Evolutionary conservation across 2,888 invertebrate genomes (phyloP), one percentile per base, ranked within the genome.

Genomic region (Glyphotaelius pellucidus): DNA sequence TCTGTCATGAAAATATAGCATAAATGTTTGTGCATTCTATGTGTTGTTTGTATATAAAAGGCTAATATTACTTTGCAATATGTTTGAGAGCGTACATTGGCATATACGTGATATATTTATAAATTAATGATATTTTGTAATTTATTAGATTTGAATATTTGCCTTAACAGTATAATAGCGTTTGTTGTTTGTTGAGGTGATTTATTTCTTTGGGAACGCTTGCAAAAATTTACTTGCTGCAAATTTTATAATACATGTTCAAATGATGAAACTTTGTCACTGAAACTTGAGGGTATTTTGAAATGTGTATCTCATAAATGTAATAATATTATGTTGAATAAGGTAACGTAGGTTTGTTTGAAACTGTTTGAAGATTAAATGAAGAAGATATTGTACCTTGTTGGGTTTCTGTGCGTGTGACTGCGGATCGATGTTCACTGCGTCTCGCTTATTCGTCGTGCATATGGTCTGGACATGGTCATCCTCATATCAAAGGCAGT

Each of bases 161-260:
- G 88, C 88, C 88, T 89, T 89, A 89, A 79, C 38, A 79, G 88
- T 80, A 80, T 25, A 52, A 89, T 89, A 89, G 88, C 88, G 35
- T 79, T 80, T 79, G 88, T 35, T 79, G 88, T 89, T 14, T 25
- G 67, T n/a, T 67, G 67, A 52, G 67, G 67, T 67, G 67, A 67
- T 67, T 67, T 67, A 67, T 67, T 67, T 67, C 25, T 67, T 67
- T 67, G 2, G 25, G 67, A n/a, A 67, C 67, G 67, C 67, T 67
- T 67, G 67, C 67, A n/a, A 25, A 67, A 67, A 67, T 67, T 67
- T 67, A 67, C 67, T 67, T 67, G 67, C 67, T 67, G 67, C 9
- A 25, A 67, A 67, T 67, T 67, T 67, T 25, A 67, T 67, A n/a
- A 67, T 67, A 67, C 67, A 67, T 67, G 67, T 67, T 67, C 67